Base-by-base conservation (phyloP, 2,113 vertebrate species). In the Nesospiza acunhae region DNA sequence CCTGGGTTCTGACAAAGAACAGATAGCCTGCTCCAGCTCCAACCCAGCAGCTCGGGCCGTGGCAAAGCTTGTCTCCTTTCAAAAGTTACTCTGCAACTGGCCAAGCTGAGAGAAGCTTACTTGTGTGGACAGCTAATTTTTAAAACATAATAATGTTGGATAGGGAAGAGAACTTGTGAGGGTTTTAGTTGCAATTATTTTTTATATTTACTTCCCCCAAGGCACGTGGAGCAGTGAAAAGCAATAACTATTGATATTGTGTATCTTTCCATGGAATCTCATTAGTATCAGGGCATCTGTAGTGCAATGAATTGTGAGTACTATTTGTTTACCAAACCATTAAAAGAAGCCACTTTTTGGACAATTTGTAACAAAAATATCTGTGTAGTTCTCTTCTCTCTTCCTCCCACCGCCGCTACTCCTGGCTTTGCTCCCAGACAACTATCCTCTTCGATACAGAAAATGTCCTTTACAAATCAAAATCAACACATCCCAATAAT, bases 11-110 rank as follows among this genome's bases (percentile, higher is more conserved):
- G 11, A 39, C 39, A 39, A 39, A 39, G 39, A 21, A 28, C 76
- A 89, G 73, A 83, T 5, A 84, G 33, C 24, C 72, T 15, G 24
- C 49, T 35, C 33, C 72, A 47, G 94, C 68, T 46, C 55, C 10
- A 55, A 15, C 0, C 0, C 87, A 53, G 75, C 0, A 0, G 35
- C 63, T 11, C 0, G 0, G 47, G 35, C 15, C 26, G 0, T 2
- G 50, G 46, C n/a, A 84, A 67, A 37, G 56, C 60, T 91, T 49
- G 75, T 52, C 76, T 84, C 52, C 60, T 49, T 18, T 5, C 47
- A 23, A 6, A 68, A 74, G 31, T 60, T 30, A 7, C 39, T 62
- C 49, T 60, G 42, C 8, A 1, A 4, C 16, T 49, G 23, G 5
- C 6, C 7, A 67, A 37, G 28, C 56, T 63, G 52, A 55, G 41